Base-by-base conservation (phyloP, 2,888 invertebrate genomes). In the Blera fallax region DNA sequence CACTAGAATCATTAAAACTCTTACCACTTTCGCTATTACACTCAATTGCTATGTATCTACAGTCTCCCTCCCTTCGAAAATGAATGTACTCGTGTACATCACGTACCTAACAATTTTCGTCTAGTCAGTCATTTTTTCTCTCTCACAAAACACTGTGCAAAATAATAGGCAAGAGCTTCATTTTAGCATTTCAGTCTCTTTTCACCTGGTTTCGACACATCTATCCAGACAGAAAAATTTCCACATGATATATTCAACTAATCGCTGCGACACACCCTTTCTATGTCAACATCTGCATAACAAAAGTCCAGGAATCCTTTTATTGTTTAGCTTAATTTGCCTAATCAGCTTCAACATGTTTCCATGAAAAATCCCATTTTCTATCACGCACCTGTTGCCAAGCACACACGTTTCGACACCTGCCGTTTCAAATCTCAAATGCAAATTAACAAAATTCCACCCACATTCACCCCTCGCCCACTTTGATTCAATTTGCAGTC, bases 401-500 rank as follows among this genome's bases (percentile, higher is more conserved):
- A 27, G 27, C 40, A 52, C 34, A 29, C 32, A 40, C 34, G 24
- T 34, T 11, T 3, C n/a, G 14, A 60, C 77, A 69, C 45, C 40
- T 73, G 73, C 18, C 29, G 32, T 48, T 11, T 3, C 43, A 34
- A 62, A 43, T 78, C 45, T 43, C 29, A 54, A 70, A 78, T 62
- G 60, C 62, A 78, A 70, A 78, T 78, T 70, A n/a, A 52, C 14
- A 24, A 24, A 50, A 58, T 24, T 60, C 67, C 29, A 37, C 29
- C 29, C 37, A 32, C 7, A 37, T 21, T 65, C 34, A 50, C 24
- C 32, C 52, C 62, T 43, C 37, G 14, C 4, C 52, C 45, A 54
- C 52, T 67, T 45, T 60, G 69, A 78, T 78, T 70, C 78, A 70
- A 70, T 78, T 78, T 70, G n/a, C 52, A 70, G 52, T 60, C 40